Conservation (phyloP, 92 coral and sea anemone genomes). For the Porites lobata region DNA sequence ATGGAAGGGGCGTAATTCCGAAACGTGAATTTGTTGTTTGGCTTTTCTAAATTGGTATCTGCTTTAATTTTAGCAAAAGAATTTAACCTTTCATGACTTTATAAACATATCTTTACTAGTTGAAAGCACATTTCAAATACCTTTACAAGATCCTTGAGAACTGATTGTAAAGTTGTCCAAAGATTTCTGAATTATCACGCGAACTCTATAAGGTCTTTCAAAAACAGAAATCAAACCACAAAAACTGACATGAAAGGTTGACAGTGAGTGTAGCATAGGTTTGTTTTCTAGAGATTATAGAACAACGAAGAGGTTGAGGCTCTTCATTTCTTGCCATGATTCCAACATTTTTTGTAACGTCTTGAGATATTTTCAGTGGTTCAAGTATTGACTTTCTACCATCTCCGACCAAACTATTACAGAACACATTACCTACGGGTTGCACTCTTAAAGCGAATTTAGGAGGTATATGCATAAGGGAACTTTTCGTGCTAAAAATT, state of each 20-base stretch:
- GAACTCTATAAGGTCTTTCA: background rate
- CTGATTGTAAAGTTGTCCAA: background rate
- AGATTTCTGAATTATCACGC: background rate
- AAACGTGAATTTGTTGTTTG: too few species aligned
- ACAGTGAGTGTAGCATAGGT: too few species aligned
- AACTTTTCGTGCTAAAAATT: background rate
- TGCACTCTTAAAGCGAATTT: background rate
- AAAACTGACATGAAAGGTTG: too few species aligned
- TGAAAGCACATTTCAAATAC: background rate
- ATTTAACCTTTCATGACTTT: background rate
- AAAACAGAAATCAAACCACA: too few species aligned
- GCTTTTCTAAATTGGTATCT: background rate
- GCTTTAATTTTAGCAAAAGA: background rate
- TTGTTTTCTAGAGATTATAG: too few species aligned
- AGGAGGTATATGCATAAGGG: background rate
- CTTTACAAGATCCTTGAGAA: background rate
- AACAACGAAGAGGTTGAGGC: too few species aligned
- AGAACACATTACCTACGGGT: background rate
- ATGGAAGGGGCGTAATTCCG: too few species aligned
- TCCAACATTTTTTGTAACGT: too few species aligned
- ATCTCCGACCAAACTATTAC: too few species aligned
- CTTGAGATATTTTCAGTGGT: too few species aligned
- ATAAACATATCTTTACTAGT: background rate
- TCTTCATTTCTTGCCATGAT: too few species aligned
- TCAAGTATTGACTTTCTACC: too few species aligned